These are phyloP conservation scores for Aeoliscus strigatus DNA, from an alignment of 2,797 vertebrate species.

Conservation along the genomic window DNA sequence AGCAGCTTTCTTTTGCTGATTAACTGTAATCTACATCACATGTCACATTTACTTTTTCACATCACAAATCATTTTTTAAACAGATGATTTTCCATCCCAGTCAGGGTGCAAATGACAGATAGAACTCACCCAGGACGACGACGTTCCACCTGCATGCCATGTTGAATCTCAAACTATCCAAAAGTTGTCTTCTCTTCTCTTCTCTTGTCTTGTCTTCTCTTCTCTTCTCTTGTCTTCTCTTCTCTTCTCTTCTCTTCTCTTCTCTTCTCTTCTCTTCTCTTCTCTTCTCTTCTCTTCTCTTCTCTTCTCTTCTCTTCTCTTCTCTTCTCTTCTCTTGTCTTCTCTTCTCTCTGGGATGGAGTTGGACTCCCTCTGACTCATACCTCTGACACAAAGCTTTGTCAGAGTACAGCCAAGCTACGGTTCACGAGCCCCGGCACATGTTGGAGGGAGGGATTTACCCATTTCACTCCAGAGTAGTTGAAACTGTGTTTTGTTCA, in stretches of 20 bases:
- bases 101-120: conserved; percentile 23
- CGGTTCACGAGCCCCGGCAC: conserved; percentile 11
- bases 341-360: conserved; percentile 16
- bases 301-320: no score
- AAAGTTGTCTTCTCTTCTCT: no score
- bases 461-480: no score
- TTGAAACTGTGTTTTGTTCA: not conserved
- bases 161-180: conserved; percentile 19
- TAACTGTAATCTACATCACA: no score
- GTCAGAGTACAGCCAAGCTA: not conserved
- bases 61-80: not conserved
- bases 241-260: not conserved
- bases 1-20: no score
- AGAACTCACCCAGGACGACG: conserved; percentile 61
- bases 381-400: conserved; percentile 4
- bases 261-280: no score
- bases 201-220: no score
- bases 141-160: conserved; percentile 47
- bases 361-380: conserved; percentile 11
- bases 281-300: no score
- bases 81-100: conserved; percentile 26
- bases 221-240: no score
- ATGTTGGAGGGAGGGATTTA: conserved; percentile 1
- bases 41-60: not conserved
- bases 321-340: not conserved